Evolutionary conservation across 2,888 invertebrate genomes (phyloP).

Genomic region (Dicyrtomina minuta): DNA sequence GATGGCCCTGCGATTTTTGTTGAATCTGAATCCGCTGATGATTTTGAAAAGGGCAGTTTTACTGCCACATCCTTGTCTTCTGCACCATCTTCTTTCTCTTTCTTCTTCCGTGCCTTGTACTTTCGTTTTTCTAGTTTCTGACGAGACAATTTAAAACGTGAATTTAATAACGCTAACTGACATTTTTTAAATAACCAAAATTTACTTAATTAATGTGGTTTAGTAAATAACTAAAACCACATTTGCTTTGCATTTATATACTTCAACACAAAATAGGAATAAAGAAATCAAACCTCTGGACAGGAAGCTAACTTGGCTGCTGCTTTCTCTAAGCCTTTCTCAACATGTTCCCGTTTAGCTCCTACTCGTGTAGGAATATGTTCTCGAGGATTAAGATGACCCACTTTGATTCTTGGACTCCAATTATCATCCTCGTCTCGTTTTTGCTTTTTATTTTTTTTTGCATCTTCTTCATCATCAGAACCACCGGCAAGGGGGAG

Average conservation of each 20-base stretch:
- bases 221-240: too few species aligned
- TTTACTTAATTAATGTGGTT: too few species aligned
- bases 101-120: conserved; percentile 26
- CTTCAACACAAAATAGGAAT: neutral
- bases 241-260: too few species aligned
- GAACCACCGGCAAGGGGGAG: conserved; percentile 75
- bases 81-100: neutral
- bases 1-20: neutral
- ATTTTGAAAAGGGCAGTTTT: too few species aligned
- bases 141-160: too few species aligned
- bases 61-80: neutral
- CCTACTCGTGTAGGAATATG: conserved; percentile 73
- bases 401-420: conserved; percentile 78
- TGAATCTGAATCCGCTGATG: neutral
- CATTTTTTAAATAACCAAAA: too few species aligned
- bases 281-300: conserved; percentile 14
- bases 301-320: conserved; percentile 59
- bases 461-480: conserved; percentile 62
- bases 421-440: conserved; percentile 70
- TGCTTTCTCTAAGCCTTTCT: conserved; percentile 77
- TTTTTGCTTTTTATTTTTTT: conserved; percentile 35
- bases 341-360: conserved; percentile 76
- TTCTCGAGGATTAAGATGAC: conserved; percentile 70
- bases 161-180: too few species aligned
- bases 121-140: conserved; percentile 29